Conservation (phyloP, 2,797 vertebrate genomes). For the Bradypus variegatus region DNA sequence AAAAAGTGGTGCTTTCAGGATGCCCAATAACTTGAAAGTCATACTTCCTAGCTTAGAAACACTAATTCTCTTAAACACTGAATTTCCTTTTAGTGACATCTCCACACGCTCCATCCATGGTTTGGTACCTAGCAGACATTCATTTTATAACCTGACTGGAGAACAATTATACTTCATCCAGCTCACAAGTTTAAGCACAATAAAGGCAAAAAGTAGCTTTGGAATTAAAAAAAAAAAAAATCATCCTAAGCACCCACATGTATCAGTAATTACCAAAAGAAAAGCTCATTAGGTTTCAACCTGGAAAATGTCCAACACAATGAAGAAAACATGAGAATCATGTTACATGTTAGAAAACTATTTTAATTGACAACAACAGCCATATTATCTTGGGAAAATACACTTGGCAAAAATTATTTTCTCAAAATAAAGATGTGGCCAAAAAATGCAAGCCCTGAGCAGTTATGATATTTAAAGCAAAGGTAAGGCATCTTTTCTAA, state of each 20-base stretch:
- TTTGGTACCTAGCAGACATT: neutral
- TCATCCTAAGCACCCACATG: neutral
- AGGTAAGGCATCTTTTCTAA: slow-evolving; percentile 27
- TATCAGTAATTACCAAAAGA: slow-evolving; percentile 17
- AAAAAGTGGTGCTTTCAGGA: slow-evolving; percentile 28
- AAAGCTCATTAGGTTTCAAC: slow-evolving; percentile 40
- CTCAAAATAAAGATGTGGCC: slow-evolving; percentile 44
- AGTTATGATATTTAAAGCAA: slow-evolving; percentile 45
- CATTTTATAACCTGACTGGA: neutral
- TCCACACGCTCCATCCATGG: neutral
- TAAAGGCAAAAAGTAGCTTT: neutral
- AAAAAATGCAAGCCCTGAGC: slow-evolving; percentile 19
- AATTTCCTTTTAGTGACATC: slow-evolving; percentile 36
- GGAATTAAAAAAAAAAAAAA: neutral
- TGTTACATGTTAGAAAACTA: slow-evolving; percentile 16
- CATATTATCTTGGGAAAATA: slow-evolving; percentile 38
- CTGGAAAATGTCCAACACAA: slow-evolving; percentile 38
- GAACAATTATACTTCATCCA: neutral
- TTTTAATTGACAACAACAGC: slow-evolving; percentile 52
- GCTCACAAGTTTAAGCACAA: slow-evolving; percentile 40
- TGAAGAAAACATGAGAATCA: slow-evolving; percentile 45
- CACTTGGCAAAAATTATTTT: slow-evolving; percentile 15
- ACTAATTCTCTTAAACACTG: slow-evolving; percentile 46
- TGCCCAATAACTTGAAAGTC: slow-evolving; percentile 6
- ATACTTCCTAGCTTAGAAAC: slow-evolving; percentile 34